Conservation (phyloP, 2,888 invertebrate genomes). For the Drosophila pseudotakahashii region DNA sequence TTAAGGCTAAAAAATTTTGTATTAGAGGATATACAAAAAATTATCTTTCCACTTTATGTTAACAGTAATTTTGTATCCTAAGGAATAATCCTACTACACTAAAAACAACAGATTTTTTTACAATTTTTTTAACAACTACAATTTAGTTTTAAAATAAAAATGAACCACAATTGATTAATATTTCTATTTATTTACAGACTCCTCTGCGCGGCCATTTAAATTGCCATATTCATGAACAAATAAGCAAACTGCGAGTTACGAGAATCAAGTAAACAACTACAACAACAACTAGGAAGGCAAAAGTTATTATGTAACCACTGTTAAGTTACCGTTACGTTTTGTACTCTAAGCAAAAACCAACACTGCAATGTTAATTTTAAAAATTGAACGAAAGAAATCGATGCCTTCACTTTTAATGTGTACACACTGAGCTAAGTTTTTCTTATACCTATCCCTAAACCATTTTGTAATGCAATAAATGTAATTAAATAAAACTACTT, state of each 20-base stretch:
- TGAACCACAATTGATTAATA: background rate
- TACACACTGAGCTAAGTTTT: slow-evolving; percentile 49
- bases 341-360: slow-evolving; percentile 65
- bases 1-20: no score
- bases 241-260: slow-evolving; percentile 49
- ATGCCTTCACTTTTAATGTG: slow-evolving; percentile 39
- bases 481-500: slow-evolving; percentile 72
- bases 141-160: no score
- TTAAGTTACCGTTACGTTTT: slow-evolving; percentile 78
- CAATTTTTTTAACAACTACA: no score
- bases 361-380: slow-evolving; percentile 75
- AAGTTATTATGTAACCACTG: slow-evolving; percentile 73
- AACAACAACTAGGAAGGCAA: slow-evolving; percentile 48
- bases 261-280: slow-evolving; percentile 27
- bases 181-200: slow-evolving; percentile 40
- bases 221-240: slow-evolving; percentile 77
- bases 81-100: no score
- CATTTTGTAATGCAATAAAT: slow-evolving; percentile 68
- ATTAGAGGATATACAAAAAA: no score
- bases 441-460: slow-evolving; percentile 51
- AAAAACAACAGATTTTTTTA: no score
- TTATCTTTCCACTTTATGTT: no score
- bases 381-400: slow-evolving; percentile 53
- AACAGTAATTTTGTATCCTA: no score
- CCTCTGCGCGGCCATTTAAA: slow-evolving; percentile 53